Conservation (phyloP, 2,888 invertebrate genomes). For the Clostera curtula region DNA sequence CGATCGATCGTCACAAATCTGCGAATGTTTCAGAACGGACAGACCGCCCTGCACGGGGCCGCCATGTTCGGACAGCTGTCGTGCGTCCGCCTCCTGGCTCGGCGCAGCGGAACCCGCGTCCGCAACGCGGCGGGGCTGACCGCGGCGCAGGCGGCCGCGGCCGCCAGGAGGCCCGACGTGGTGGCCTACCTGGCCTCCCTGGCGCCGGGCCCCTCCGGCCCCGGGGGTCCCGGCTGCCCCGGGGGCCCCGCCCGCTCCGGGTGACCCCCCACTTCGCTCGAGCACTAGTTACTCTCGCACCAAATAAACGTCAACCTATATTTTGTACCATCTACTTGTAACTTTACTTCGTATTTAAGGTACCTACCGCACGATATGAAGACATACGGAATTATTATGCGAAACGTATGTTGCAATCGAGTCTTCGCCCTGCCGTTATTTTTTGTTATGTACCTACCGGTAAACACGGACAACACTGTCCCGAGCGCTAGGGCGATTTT, state of each 20-base stretch:
- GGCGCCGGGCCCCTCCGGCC: slow-evolving; percentile 7
- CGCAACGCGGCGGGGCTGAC: slow-evolving; percentile 77
- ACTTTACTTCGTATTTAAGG: no score
- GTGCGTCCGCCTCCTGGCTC: slow-evolving; percentile 53
- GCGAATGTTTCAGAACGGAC: slow-evolving; percentile 83
- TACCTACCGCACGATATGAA: no score
- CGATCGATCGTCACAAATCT: background rate
- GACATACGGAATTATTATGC: no score
- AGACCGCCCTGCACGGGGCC: slow-evolving; percentile 93
- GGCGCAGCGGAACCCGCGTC: slow-evolving; percentile 78
- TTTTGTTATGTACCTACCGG: no score
- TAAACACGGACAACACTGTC: no score
- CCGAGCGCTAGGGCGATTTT: no score
- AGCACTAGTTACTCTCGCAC: background rate
- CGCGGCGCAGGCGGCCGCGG: slow-evolving; percentile 76
- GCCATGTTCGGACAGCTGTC: slow-evolving; percentile 90
- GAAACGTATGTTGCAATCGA: no score
- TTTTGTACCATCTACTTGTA: no score
- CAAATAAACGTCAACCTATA: slow-evolving; percentile 1
- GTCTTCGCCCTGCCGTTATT: no score
- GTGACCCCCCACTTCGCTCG: background rate
- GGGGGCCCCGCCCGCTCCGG: background rate
- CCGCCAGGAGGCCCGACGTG: slow-evolving; percentile 69
- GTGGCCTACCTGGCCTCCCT: slow-evolving; percentile 37
- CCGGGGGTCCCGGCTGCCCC: no score